A percentile compares a stretch with the other conserved stretches of the same genome.
phyloP scores from a whole-genome alignment of 2,888 invertebrate genomes.

The Tribolium freemani region DNA sequence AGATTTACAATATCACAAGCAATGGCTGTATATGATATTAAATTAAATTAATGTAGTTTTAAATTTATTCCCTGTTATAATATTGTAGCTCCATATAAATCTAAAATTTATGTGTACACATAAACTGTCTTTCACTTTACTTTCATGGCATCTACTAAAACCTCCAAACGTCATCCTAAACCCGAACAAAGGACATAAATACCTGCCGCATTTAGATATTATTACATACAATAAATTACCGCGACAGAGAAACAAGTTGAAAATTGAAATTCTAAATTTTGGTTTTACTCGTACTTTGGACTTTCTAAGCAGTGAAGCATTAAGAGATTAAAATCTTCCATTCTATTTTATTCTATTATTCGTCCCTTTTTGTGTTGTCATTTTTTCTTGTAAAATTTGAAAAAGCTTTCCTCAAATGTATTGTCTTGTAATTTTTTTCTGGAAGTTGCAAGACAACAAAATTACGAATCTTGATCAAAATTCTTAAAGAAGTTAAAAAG shows the following conservation, averaged over 20 bases:
- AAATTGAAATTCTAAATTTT: too few species aligned
- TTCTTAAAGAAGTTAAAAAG: too few species aligned
- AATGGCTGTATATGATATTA: conserved; percentile 4
- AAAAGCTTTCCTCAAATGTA: too few species aligned
- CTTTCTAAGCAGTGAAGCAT: too few species aligned
- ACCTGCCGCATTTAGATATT: neutral
- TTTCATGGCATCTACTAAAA: neutral
- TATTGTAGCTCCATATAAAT: conserved; percentile 1
- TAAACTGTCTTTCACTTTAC: conserved; percentile 7
- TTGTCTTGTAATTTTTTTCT: too few species aligned
- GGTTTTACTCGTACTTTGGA: too few species aligned
- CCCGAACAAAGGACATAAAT: neutral
- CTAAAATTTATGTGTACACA: conserved; percentile 13
- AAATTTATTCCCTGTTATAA: conserved; percentile 8
- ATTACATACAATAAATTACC: neutral
- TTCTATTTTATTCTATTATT: too few species aligned
- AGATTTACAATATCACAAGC: conserved; percentile 12
- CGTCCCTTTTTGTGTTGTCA: too few species aligned
- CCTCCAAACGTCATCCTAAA: neutral
- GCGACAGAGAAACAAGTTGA: neutral
- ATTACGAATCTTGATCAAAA: too few species aligned
- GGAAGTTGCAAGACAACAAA: too few species aligned
- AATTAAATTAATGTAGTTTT: conserved; percentile 13
- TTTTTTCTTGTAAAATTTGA: too few species aligned
- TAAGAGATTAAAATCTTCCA: too few species aligned